phyloP scores from a whole-genome alignment of 2,888 invertebrate species.

The Brachypalpus laphriformis region DNA sequence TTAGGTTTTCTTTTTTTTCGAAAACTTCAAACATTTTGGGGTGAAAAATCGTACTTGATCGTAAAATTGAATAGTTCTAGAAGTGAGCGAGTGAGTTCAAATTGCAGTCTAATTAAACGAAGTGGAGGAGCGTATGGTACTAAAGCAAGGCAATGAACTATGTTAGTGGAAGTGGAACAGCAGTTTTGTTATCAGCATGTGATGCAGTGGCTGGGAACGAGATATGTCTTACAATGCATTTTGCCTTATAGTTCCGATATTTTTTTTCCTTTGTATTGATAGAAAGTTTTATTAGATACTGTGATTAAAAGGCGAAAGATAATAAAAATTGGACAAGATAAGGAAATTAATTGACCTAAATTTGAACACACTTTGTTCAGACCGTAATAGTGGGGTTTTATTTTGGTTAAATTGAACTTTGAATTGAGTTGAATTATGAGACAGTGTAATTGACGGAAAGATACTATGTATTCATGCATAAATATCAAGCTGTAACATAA shows the following conservation, averaged over 20 bases:
- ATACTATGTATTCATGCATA: too few relatives aligned
- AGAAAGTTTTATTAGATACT: not conserved
- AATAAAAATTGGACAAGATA: constrained; percentile 35
- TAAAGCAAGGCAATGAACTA: constrained; percentile 58
- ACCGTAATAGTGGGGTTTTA: not conserved
- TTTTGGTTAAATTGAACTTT: not conserved
- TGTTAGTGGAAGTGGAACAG: constrained; percentile 40
- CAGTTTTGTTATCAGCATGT: constrained; percentile 18
- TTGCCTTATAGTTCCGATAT: not conserved
- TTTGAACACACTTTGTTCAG: not conserved
- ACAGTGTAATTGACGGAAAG: too few relatives aligned
- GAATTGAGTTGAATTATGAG: too few relatives aligned
- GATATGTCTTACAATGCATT: not conserved
- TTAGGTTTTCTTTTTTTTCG: not conserved
- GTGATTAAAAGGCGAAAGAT: constrained; percentile 25
- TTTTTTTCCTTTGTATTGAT: constrained; percentile 1
- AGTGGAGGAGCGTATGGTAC: not conserved
- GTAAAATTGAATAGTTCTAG: constrained; percentile 9
- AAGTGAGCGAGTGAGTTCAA: not conserved
- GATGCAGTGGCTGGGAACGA: constrained; percentile 22
- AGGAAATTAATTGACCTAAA: constrained; percentile 45
- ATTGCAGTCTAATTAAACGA: not conserved
- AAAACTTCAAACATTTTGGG: constrained; percentile 8
- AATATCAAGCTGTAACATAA: too few relatives aligned
- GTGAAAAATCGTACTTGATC: constrained; percentile 65